A percentile compares a stretch with the other conserved stretches of the same genome.
phyloP scores from a whole-genome alignment of 1,140 invertebrate genomes.

The Bombus waltoni region DNA sequence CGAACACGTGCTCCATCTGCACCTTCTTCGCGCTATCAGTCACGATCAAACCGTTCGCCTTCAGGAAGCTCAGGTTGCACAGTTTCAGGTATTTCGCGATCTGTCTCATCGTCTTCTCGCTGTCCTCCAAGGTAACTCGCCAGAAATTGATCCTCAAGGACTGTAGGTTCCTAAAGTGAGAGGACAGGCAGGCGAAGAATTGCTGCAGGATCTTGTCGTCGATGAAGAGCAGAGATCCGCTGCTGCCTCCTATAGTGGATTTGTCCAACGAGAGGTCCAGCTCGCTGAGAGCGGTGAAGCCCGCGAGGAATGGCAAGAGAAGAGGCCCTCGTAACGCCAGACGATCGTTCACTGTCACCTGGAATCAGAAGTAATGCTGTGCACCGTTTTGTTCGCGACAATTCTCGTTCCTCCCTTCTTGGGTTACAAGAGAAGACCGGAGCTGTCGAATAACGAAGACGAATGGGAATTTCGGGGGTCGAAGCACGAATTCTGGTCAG shows the following conservation, averaged over 20 bases:
- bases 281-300: conserved; percentile 82
- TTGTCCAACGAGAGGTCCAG: conserved; percentile 82
- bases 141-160: conserved; percentile 80
- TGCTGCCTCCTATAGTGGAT: conserved; percentile 75
- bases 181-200: conserved; percentile 79
- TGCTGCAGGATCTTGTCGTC: conserved; percentile 80
- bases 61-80: conserved; percentile 78
- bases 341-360: conserved; percentile 82
- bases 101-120: conserved; percentile 79
- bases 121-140: conserved; percentile 79
- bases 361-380: conserved; percentile 57
- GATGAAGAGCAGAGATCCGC: conserved; percentile 77
- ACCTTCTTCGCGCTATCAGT: conserved; percentile 76
- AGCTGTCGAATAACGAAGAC: conserved; percentile 27
- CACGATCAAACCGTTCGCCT: conserved; percentile 76
- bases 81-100: conserved; percentile 78
- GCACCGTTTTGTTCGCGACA: background rate
- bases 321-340: conserved; percentile 82
- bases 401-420: conserved; percentile 13
- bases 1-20: conserved; percentile 79
- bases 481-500: background rate
- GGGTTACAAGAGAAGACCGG: background rate
- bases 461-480: background rate
- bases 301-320: conserved; percentile 81
- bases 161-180: conserved; percentile 77